phyloP scores from a whole-genome alignment of 2,797 vertebrate genomes.

The Thripadectes ignobilis region DNA sequence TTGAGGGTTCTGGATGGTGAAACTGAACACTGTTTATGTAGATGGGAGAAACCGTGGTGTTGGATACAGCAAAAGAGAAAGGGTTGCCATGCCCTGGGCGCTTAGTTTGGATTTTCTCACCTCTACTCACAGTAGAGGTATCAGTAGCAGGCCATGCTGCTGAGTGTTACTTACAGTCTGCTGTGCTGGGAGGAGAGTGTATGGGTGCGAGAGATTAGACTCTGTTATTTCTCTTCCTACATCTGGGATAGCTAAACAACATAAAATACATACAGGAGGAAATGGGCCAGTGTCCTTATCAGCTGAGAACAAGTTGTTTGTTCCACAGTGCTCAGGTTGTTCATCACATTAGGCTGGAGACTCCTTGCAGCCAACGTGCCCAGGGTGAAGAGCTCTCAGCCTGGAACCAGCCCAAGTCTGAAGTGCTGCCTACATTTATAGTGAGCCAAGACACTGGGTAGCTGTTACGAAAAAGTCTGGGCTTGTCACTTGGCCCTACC shows the following conservation, averaged over 20 bases:
- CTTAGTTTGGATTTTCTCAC: not conserved
- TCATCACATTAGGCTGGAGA: not conserved
- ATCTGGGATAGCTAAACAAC: conserved; percentile 24
- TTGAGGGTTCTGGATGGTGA: not conserved
- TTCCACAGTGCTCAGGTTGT: conserved; percentile 48
- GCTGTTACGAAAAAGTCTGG: not conserved
- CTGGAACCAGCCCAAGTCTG: not conserved
- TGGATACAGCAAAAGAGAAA: not conserved
- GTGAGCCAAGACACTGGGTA: not conserved
- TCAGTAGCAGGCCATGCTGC: not conserved
- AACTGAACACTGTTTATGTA: not conserved
- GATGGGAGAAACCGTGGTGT: not conserved
- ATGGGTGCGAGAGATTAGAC: conserved; percentile 17
- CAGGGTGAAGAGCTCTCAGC: not conserved
- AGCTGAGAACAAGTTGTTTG: conserved; percentile 41
- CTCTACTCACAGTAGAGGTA: not conserved
- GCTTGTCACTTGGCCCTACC: not conserved
- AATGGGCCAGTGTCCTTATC: conserved; percentile 41
- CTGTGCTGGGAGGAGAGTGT: not conserved
- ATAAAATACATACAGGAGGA: not conserved
- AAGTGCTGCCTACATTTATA: not conserved
- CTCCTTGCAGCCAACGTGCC: not conserved
- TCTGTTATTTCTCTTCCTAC: conserved; percentile 31
- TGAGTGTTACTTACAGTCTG: not conserved
- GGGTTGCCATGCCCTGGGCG: not conserved